These are phyloP conservation scores for Magallana angulata DNA, from an alignment of 1,140 invertebrate genomes.

Conservation along the genomic window DNA sequence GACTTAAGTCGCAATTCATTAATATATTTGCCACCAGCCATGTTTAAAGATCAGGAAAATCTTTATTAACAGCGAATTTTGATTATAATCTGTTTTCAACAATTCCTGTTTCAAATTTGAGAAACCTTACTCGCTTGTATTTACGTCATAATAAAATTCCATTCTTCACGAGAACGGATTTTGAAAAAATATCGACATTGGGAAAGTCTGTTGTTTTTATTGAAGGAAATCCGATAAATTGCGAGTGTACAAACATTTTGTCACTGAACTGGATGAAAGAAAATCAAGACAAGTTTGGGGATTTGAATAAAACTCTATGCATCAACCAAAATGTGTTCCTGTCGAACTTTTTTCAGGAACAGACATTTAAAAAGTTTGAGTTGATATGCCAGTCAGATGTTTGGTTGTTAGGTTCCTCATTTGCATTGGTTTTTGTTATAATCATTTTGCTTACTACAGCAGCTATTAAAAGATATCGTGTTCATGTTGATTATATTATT, in stretches of 20 bases:
- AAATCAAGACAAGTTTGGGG: background rate
- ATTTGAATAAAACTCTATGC: background rate
- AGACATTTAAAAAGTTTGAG: background rate
- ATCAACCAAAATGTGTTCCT: background rate
- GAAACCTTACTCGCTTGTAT: background rate
- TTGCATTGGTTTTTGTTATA: background rate
- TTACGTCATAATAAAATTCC: background rate
- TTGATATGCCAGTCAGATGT: background rate
- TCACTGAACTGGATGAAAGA: slow-evolving; percentile 3
- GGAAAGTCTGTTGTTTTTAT: background rate
- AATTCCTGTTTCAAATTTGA: background rate
- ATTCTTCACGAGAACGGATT: background rate
- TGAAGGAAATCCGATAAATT: background rate
- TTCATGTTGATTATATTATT: slow-evolving; percentile 7
- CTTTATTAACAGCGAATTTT: background rate
- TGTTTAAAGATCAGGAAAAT: background rate
- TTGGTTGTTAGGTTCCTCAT: background rate
- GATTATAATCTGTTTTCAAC: background rate
- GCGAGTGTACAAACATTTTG: background rate
- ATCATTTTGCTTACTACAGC: background rate
- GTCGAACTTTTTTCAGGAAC: background rate
- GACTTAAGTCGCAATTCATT: no score
- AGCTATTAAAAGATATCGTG: background rate
- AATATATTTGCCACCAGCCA: background rate
- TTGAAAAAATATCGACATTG: background rate